phyloP scores from a whole-genome alignment of 2,888 invertebrate genomes.

The Drosophila niveifrons region DNA sequence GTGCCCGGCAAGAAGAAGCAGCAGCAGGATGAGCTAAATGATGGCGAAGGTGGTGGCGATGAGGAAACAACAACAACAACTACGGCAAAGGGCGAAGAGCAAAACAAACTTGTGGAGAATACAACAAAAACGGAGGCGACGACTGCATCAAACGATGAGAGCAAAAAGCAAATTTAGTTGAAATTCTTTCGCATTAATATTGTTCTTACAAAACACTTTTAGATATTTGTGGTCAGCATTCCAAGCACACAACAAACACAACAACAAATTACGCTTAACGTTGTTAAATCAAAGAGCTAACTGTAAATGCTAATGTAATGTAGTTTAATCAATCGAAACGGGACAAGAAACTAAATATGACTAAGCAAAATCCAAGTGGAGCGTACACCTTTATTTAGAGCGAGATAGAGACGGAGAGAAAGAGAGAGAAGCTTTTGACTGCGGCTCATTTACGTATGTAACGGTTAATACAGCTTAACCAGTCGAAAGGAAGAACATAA shows the following conservation, averaged over 20 bases:
- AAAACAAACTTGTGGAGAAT: background rate
- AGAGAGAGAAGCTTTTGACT: background rate
- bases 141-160: constrained; percentile 4
- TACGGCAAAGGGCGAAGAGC: background rate
- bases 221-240: constrained; percentile 11
- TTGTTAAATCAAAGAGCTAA: constrained; percentile 28
- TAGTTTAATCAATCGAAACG: constrained; percentile 5
- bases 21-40: background rate
- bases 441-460: background rate
- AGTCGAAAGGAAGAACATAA: too few relatives aligned
- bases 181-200: background rate
- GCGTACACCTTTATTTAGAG: background rate
- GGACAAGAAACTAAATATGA: constrained; percentile 1
- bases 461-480: background rate
- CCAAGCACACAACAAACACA: background rate
- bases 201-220: background rate
- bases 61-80: background rate
- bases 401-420: background rate
- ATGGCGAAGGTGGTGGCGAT: background rate
- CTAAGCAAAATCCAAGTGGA: background rate
- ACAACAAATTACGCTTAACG: constrained; percentile 42
- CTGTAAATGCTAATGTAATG: constrained; percentile 11
- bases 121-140: background rate
- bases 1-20: constrained; percentile 62
- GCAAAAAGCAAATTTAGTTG: constrained; percentile 58